Conservation (phyloP, 2,113 vertebrate species). For the Fulica atra region DNA sequence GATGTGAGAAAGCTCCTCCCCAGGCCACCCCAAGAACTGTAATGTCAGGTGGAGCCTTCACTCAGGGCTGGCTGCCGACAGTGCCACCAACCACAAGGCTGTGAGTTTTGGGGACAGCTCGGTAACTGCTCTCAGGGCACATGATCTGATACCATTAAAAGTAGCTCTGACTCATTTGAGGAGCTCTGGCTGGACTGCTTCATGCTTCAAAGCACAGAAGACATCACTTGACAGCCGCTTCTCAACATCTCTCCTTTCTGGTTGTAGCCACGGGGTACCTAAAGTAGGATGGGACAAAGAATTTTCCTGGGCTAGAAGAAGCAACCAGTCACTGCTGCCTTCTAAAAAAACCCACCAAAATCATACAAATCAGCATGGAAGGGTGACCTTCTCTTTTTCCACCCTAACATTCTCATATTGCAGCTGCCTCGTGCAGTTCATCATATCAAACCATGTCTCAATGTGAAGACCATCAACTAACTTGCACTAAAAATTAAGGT, state of each 20-base stretch:
- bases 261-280: neutral
- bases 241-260: neutral
- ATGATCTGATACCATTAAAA: neutral
- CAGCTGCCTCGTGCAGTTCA: neutral
- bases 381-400: neutral
- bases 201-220: neutral
- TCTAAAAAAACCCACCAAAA: neutral
- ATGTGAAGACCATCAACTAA: neutral
- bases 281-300: neutral
- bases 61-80: neutral
- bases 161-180: neutral
- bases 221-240: neutral
- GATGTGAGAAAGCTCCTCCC: neutral
- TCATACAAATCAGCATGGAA: neutral
- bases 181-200: neutral
- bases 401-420: neutral
- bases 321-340: neutral
- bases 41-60: neutral
- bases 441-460: neutral
- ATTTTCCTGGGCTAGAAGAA: neutral
- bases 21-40: neutral
- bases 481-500: neutral
- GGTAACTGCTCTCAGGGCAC: neutral
- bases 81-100: too few relatives aligned
- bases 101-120: neutral